Percentiles rank a stretch among this genome's conserved stretches.
Conservation (phyloP, 2,113 vertebrate genomes). For the Neotragus moschatus region DNA sequence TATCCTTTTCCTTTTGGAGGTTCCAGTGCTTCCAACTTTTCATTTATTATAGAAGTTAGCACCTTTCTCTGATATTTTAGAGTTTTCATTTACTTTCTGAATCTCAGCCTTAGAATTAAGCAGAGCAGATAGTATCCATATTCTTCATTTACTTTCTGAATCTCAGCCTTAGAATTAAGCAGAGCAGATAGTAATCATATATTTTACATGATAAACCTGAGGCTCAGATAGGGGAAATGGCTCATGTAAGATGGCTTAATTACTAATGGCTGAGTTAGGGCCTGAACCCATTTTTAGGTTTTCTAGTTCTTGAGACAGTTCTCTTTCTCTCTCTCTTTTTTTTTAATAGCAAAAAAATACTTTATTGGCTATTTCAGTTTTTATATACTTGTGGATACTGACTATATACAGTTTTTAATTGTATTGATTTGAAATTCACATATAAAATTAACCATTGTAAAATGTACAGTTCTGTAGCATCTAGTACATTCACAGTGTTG, state of each 20-base stretch:
- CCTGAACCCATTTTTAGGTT: constrained; percentile 7
- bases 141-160: background rate
- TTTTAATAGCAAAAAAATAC: background rate
- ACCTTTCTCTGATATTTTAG: background rate
- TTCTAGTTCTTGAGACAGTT: constrained; percentile 6
- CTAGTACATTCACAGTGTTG: background rate
- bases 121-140: background rate
- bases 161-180: background rate
- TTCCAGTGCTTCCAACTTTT: background rate
- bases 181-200: background rate
- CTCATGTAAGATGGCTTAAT: background rate
- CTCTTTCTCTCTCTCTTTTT: background rate
- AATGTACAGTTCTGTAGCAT: background rate
- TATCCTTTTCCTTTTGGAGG: background rate
- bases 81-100: constrained; percentile 13
- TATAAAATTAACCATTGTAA: constrained; percentile 36
- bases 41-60: background rate
- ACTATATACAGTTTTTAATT: background rate
- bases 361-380: constrained; percentile 2
- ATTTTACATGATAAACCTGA: background rate
- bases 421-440: background rate
- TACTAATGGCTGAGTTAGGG: background rate
- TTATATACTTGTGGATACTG: background rate
- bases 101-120: background rate
- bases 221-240: background rate